These are phyloP conservation scores for Thymelicus lineola DNA, from an alignment of 2,888 invertebrate genomes.

Conservation along the genomic window DNA sequence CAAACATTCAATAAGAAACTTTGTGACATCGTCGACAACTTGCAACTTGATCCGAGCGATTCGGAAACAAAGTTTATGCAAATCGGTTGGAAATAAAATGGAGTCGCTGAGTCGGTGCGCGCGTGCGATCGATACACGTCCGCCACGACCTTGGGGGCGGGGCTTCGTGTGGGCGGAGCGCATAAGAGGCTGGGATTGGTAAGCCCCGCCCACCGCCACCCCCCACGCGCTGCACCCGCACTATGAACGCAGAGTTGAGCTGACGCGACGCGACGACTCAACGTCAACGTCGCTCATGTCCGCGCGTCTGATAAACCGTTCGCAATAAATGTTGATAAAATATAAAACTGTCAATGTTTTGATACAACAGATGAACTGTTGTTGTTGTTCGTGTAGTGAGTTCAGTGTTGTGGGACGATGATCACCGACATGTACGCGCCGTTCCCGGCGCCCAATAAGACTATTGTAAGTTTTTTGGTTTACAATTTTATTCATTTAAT, in stretches of 20 bases:
- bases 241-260: conserved; percentile 45
- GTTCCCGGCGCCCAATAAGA: conserved; percentile 74
- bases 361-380: conserved; percentile 11
- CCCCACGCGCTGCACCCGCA: conserved; percentile 55
- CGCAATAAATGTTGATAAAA: conserved; percentile 23
- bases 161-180: conserved; percentile 72
- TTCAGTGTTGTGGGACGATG: conserved; percentile 64
- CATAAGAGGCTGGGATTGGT: conserved; percentile 77
- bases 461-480: conserved; percentile 68
- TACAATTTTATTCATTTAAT: neutral
- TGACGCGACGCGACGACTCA: conserved; percentile 41
- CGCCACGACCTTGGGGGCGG: conserved; percentile 80
- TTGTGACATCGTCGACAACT: conserved; percentile 11
- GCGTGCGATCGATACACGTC: conserved; percentile 81
- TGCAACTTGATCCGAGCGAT: conserved; percentile 35
- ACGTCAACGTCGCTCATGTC: conserved; percentile 44
- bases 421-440: conserved; percentile 83
- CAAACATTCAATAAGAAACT: neutral
- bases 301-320: conserved; percentile 44
- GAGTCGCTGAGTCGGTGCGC: conserved; percentile 66
- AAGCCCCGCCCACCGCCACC: conserved; percentile 55
- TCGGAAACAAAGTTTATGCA: conserved; percentile 82
- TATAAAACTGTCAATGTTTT: conserved; percentile 1
- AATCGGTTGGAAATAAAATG: conserved; percentile 84
- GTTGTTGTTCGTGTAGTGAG: conserved; percentile 49